Percentiles rank a stretch among this genome's conserved stretches.
Evolutionary conservation across 2,113 vertebrate species (phyloP).

Genomic region (Ascaphus truei): DNA sequence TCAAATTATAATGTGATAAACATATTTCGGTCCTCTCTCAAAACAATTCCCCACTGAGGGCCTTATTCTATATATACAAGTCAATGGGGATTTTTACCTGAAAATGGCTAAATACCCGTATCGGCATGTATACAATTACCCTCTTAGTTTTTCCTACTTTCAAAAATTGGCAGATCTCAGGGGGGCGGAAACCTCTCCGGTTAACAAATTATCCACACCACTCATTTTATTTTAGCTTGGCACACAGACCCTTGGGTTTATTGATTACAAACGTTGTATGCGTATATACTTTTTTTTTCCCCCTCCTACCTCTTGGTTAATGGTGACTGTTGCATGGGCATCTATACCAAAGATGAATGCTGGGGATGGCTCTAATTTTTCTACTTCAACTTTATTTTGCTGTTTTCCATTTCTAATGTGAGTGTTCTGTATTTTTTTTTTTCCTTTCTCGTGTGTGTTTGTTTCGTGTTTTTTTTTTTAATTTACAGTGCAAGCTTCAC

Average conservation of each 20-base stretch:
- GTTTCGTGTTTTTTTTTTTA: slow-evolving; percentile 63
- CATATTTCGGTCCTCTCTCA: too few species aligned
- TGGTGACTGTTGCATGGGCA: slow-evolving; percentile 52
- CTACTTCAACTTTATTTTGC: slow-evolving; percentile 76
- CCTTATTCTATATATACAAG: too few species aligned
- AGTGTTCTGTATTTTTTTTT: not conserved
- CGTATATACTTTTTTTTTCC: not conserved
- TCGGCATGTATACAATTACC: too few species aligned
- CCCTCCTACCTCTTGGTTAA: not conserved
- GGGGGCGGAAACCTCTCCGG: too few species aligned
- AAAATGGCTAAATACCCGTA: too few species aligned
- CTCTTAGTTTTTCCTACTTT: too few species aligned
- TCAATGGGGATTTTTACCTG: too few species aligned
- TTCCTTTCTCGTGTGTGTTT: slow-evolving; percentile 41
- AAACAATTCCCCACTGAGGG: too few species aligned
- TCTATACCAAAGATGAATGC: slow-evolving; percentile 42
- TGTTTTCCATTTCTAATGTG: slow-evolving; percentile 46
- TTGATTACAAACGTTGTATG: not conserved
- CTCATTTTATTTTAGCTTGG: too few species aligned
- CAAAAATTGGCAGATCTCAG: too few species aligned
- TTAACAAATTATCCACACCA: too few species aligned
- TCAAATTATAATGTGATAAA: too few species aligned
- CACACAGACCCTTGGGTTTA: not conserved
- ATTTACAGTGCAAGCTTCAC: slow-evolving; percentile 86
- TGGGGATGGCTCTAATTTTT: slow-evolving; percentile 51